Evolutionary conservation across 2,888 invertebrate species (phyloP).

Genomic region (Hoplodrina ambigua): DNA sequence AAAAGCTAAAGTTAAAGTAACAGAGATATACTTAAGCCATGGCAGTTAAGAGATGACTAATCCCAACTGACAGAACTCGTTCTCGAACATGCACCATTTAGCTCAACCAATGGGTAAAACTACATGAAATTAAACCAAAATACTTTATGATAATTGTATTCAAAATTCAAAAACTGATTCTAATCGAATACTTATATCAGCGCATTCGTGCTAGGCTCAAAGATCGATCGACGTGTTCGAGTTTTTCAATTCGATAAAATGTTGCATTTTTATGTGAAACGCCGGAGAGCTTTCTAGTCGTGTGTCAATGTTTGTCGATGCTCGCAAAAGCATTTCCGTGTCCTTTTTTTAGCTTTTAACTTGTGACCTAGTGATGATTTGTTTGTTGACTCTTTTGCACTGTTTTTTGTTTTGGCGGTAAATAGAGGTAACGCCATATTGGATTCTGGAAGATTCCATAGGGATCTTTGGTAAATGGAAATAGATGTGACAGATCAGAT

Average conservation of each 20-base stretch:
- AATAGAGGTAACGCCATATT: not conserved
- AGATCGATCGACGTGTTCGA: conserved; percentile 45
- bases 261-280: conserved; percentile 60
- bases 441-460: not conserved
- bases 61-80: no score
- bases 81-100: no score
- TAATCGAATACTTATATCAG: no score
- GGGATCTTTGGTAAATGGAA: no score
- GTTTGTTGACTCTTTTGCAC: conserved; percentile 17
- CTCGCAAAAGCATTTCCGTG: conserved; percentile 56
- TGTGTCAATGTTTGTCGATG: conserved; percentile 57
- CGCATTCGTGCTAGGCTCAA: not conserved
- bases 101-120: no score
- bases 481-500: no score
- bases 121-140: no score
- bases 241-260: conserved; percentile 44
- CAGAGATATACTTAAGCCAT: no score
- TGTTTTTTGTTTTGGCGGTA: not conserved
- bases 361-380: conserved; percentile 43
- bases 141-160: no score
- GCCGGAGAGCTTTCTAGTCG: conserved; percentile 44
- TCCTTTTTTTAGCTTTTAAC: conserved; percentile 55
- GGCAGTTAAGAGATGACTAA: no score
- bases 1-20: no score
- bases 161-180: no score